phyloP scores from a whole-genome alignment of 2,113 vertebrate genomes.

The Danionella cerebrum region DNA sequence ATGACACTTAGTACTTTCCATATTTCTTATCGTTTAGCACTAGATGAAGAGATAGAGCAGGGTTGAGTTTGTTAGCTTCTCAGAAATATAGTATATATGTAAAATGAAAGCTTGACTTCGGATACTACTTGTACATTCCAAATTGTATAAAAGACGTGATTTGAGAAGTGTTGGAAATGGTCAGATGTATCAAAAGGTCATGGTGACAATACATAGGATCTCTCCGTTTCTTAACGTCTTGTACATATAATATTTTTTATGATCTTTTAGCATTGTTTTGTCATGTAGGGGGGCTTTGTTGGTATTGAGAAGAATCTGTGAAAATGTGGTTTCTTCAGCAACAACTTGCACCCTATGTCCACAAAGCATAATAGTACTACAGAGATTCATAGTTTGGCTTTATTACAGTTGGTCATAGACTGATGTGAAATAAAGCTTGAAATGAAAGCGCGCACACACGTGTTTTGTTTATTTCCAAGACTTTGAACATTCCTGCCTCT shows the following conservation, averaged over 20 bases:
- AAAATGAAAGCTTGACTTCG: too few relatives aligned
- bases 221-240: conserved; percentile 16
- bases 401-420: conserved; percentile 65
- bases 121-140: too few relatives aligned
- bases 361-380: conserved; percentile 44
- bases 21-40: too few relatives aligned
- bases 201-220: conserved; percentile 6
- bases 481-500: neutral
- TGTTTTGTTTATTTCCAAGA: conserved; percentile 17
- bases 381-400: conserved; percentile 29
- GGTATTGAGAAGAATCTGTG: conserved; percentile 40
- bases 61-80: too few relatives aligned
- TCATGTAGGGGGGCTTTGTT: conserved; percentile 43
- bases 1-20: too few relatives aligned
- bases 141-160: too few relatives aligned
- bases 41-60: too few relatives aligned
- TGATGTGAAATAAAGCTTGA: conserved; percentile 71
- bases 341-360: conserved; percentile 43
- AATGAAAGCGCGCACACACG: conserved; percentile 52
- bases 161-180: too few relatives aligned
- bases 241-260: conserved; percentile 28
- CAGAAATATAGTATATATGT: too few relatives aligned
- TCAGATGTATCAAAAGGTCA: neutral
- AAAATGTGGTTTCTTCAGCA: conserved; percentile 39
- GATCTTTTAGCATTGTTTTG: conserved; percentile 34